Percentiles rank a stretch among this genome's conserved stretches.
phyloP scores from a whole-genome alignment of 2,797 vertebrate species.

The Tangara arthus region DNA sequence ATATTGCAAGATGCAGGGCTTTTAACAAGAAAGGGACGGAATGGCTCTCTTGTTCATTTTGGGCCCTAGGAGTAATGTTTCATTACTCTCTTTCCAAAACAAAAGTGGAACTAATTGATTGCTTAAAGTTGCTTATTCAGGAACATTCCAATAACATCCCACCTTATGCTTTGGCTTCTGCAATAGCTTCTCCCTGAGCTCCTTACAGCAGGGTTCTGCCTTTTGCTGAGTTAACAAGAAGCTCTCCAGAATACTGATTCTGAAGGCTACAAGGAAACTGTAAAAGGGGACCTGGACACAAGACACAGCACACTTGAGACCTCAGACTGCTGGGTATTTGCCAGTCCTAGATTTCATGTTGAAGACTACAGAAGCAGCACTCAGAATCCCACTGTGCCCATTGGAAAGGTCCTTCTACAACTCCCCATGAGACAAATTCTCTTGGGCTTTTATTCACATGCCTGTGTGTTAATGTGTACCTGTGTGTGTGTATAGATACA shows the following conservation, averaged over 20 bases:
- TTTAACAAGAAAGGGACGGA: background rate
- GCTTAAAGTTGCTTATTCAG: background rate
- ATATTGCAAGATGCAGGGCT: background rate
- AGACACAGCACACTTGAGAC: background rate
- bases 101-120: background rate
- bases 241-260: background rate
- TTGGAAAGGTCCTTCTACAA: background rate
- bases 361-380: background rate
- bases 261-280: background rate
- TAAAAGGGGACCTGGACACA: background rate
- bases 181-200: background rate
- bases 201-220: background rate
- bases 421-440: background rate
- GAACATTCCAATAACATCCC: background rate
- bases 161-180: background rate
- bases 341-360: background rate
- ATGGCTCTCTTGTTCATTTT: background rate
- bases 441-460: background rate
- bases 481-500: fast-evolving
- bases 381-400: background rate
- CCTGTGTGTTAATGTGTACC: background rate
- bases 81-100: background rate
- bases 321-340: background rate
- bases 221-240: background rate
- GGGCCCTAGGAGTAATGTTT: background rate